phyloP scores from a whole-genome alignment of 2,797 vertebrate genomes.

The Esox masquinongy region DNA sequence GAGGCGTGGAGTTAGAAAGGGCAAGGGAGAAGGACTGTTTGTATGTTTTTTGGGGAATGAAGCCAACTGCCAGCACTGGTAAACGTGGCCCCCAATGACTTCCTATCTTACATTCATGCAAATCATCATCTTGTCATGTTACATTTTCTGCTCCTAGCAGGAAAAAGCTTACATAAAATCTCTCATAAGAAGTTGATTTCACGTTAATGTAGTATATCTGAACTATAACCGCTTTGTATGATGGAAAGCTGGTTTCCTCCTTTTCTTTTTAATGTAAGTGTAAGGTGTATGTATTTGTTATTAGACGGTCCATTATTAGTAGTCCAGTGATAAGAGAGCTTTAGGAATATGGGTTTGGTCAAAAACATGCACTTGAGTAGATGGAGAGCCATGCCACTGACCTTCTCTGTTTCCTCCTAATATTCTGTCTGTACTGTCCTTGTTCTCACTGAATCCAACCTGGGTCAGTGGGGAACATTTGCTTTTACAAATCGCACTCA shows the following conservation, averaged over 20 bases:
- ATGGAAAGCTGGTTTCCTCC: background rate
- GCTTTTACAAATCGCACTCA: no score
- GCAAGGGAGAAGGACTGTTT: background rate
- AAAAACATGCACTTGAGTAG: background rate
- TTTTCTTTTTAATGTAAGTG: background rate
- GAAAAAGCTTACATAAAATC: constrained; percentile 16
- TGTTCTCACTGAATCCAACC: background rate
- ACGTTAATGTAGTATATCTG: constrained; percentile 4
- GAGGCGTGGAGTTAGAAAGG: constrained; percentile 2
- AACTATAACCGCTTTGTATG: background rate
- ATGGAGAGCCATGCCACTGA: background rate
- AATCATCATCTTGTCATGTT: background rate
- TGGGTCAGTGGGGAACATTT: background rate
- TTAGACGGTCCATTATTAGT: constrained; percentile 6
- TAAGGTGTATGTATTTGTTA: constrained; percentile 14
- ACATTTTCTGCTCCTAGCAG: background rate
- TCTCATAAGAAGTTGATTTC: constrained; percentile 27
- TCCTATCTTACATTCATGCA: background rate
- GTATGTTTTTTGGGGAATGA: background rate
- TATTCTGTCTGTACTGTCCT: background rate
- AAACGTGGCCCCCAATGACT: no score
- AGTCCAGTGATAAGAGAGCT: constrained; percentile 23
- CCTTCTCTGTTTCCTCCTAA: no score
- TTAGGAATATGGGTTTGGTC: constrained; percentile 20
- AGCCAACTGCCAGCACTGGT: background rate